Base-by-base conservation (phyloP, 2,888 invertebrate species). In the Trichogramma dendrolimi region DNA sequence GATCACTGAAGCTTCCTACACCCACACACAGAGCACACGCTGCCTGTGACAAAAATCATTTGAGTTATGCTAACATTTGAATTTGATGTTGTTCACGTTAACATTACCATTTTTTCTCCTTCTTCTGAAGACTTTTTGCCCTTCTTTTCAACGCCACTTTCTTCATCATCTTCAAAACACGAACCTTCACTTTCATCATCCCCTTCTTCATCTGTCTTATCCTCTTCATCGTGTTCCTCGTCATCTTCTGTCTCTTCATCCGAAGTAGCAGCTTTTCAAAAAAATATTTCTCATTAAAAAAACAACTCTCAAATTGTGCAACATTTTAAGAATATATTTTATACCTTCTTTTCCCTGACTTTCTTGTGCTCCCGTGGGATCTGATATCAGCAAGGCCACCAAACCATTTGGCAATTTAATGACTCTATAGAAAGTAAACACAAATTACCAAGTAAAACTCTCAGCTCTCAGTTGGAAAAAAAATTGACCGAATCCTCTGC, bases 1-100 rank as follows among this genome's bases (percentile, higher is more conserved):
- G 92, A 79, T 93, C 92, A 71, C 88, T 88, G 80, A 91, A 93
- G 71, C 83, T 84, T 52, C 93, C 92, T 27, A 89, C 91, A 38
- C 88, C 87, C 8, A 92, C 86, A 68, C 87, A 85, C 1, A 93
- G 79, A 6, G 88, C 87, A 71, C 90, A 90, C 0, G 92, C 92
- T 11, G 91, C 90, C 84, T 82, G 63, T 11, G 55, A 43, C 42
- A 63, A 38, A 54, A 10, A 53, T 10, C 46, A 47, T 55, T 62
- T 54, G 56, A 52, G 58, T 74, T 60, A 55, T 8, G 38, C 27
- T 38, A 6, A 55, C 40, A 41, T 11, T 14, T 10, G 8, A 43
- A 14, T 2, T 27, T 41, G 8, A 41, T 56, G 59, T 10, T 14
- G n/a, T 27, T 48, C 4, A 43, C 14, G 10, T 11, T 10, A 59